A percentile compares a stretch with the other conserved stretches of the same genome.
These are phyloP conservation scores for Coleophora deauratella DNA, from an alignment of 2,888 invertebrate species.

Conservation along the genomic window DNA sequence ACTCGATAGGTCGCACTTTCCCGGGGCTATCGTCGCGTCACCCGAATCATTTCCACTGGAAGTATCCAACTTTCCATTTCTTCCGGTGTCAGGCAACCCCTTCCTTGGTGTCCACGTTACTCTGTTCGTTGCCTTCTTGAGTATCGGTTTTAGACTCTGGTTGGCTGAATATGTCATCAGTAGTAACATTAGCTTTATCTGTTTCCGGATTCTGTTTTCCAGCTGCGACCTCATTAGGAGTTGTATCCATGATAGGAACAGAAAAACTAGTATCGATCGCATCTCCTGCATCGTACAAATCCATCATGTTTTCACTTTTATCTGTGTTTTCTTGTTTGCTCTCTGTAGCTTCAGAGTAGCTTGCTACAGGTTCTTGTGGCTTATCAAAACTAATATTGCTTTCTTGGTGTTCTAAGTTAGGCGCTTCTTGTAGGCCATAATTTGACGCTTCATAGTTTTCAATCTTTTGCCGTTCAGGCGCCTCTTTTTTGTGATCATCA, in stretches of 20 bases:
- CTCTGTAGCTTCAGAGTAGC: neutral
- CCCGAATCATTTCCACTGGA: slow-evolving; percentile 69
- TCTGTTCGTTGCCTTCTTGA: neutral
- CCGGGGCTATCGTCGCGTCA: slow-evolving; percentile 30
- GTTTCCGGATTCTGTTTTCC: slow-evolving; percentile 2
- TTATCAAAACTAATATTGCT: neutral
- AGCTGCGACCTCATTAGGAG: neutral
- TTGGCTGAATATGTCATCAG: slow-evolving; percentile 38
- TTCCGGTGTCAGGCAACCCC: slow-evolving; percentile 48
- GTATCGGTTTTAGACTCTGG: slow-evolving; percentile 5
- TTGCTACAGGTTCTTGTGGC: neutral
- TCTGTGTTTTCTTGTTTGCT: neutral
- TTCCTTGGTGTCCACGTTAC: slow-evolving; percentile 14
- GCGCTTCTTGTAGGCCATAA: neutral
- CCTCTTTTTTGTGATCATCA: too few species aligned
- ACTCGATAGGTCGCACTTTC: slow-evolving; percentile 2
- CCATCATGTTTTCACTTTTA: neutral
- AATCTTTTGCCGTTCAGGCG: too few species aligned
- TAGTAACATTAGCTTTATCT: slow-evolving; percentile 11
- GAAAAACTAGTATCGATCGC: slow-evolving; percentile 48
- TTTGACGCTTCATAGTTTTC: too few species aligned
- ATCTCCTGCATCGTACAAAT: slow-evolving; percentile 43
- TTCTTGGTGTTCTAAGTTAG: neutral
- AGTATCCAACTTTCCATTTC: slow-evolving; percentile 47
- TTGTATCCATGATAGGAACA: slow-evolving; percentile 4